Conservation (phyloP, 2,888 invertebrate genomes). For the Onthophagus sagittarius region DNA sequence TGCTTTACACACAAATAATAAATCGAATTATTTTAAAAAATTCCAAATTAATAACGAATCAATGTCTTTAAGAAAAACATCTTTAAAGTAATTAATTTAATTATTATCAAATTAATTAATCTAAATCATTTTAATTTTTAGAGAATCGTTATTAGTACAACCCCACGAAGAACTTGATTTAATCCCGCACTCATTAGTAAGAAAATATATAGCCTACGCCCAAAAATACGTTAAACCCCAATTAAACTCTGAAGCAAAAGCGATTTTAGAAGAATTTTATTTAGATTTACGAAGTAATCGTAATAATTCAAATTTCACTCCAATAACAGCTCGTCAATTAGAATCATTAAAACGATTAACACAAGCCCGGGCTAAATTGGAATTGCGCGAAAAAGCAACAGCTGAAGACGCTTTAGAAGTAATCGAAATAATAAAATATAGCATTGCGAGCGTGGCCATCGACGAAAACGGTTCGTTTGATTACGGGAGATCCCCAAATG, state of each 20-base stretch:
- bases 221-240: slow-evolving; percentile 81
- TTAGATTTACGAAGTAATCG: slow-evolving; percentile 68
- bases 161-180: slow-evolving; percentile 63
- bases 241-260: slow-evolving; percentile 68
- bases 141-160: slow-evolving; percentile 57
- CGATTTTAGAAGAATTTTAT: slow-evolving; percentile 73
- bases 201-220: slow-evolving; percentile 91
- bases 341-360: slow-evolving; percentile 85
- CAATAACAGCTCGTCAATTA: slow-evolving; percentile 82
- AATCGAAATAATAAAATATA: slow-evolving; percentile 77
- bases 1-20: slow-evolving; percentile 62
- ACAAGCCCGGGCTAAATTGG: slow-evolving; percentile 83
- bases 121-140: slow-evolving; percentile 42
- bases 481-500: slow-evolving; percentile 65
- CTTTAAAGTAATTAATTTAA: not conserved
- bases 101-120: not conserved
- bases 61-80: not conserved
- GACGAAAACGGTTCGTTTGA: slow-evolving; percentile 66
- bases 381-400: slow-evolving; percentile 77
- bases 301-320: slow-evolving; percentile 64
- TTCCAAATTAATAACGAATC: not conserved
- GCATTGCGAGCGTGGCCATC: slow-evolving; percentile 71
- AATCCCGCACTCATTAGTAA: slow-evolving; percentile 70
- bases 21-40: not conserved
- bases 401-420: slow-evolving; percentile 79